phyloP scores from a whole-genome alignment of 2,797 vertebrate genomes.

The Helarctos malayanus region DNA sequence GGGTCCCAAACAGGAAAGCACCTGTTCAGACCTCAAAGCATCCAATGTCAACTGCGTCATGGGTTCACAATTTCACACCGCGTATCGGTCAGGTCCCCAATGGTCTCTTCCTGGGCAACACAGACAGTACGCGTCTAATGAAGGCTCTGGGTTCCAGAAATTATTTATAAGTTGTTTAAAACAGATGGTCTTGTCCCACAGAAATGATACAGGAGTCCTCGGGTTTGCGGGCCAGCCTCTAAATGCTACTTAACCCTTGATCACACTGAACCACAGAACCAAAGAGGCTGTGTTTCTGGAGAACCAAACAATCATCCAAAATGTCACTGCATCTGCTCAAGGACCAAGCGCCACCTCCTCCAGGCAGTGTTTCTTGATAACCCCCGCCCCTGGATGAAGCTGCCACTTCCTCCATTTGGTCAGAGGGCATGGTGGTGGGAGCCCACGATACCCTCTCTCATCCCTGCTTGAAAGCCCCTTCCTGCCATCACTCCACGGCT shows the following conservation, averaged over 20 bases:
- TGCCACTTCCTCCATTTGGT: neutral
- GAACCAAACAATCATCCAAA: neutral
- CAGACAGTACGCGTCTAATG: neutral
- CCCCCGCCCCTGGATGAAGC: neutral
- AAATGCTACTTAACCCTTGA: neutral
- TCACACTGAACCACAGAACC: neutral
- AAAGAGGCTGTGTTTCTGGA: neutral
- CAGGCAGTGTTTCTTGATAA: neutral
- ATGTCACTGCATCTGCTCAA: neutral
- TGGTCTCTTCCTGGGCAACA: slow-evolving; percentile 1
- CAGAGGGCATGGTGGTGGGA: neutral
- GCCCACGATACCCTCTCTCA: neutral
- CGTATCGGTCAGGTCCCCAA: neutral
- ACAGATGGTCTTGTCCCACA: neutral
- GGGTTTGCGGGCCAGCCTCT: neutral
- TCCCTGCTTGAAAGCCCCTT: slow-evolving; percentile 2
- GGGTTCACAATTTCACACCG: slow-evolving; percentile 1
- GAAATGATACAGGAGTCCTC: slow-evolving; percentile 35
- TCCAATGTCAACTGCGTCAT: neutral
- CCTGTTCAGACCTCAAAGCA: slow-evolving; percentile 25
- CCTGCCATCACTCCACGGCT: neutral
- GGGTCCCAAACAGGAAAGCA: neutral
- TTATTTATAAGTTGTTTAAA: slow-evolving; percentile 5
- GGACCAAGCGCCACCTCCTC: neutral
- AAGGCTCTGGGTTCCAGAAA: slow-evolving; percentile 19